These are phyloP conservation scores for Meiosimyza decipiens DNA, from an alignment of 2,888 invertebrate species.

Conservation along the genomic window DNA sequence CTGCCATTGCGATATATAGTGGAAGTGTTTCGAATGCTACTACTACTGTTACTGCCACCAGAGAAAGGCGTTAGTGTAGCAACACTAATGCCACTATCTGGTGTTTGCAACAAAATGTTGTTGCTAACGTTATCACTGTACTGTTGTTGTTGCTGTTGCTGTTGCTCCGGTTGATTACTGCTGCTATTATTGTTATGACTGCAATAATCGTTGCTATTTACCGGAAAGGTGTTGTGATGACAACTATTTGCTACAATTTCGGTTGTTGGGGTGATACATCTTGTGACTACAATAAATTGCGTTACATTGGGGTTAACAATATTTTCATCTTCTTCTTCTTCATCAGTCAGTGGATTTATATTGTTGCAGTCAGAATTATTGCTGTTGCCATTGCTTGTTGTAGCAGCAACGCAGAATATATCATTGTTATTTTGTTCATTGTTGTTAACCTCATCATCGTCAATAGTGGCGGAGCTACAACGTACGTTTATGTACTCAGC, in stretches of 20 bases:
- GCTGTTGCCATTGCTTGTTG: constrained; percentile 20
- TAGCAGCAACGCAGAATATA: constrained; percentile 27
- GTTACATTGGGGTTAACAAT: too few relatives aligned
- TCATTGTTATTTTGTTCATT: constrained; percentile 46
- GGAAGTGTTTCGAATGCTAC: constrained; percentile 29
- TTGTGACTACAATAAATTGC: constrained; percentile 25
- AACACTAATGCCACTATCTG: constrained; percentile 58
- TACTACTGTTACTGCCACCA: constrained; percentile 34
- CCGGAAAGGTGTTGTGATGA: constrained; percentile 34
- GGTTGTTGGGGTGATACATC: constrained; percentile 9
- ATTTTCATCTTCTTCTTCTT: constrained; percentile 5
- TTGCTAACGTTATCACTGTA: constrained; percentile 18
- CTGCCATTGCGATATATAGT: constrained; percentile 24
- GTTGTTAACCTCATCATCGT: constrained; percentile 44
- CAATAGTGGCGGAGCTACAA: constrained; percentile 24
- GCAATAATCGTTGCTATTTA: constrained; percentile 18
- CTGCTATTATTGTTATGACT: background rate
- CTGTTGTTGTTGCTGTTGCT: background rate
- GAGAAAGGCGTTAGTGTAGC: constrained; percentile 44
- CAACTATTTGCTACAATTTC: background rate
- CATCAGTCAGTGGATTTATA: constrained; percentile 35
- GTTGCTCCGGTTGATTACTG: background rate
- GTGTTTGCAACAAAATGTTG: constrained; percentile 46
- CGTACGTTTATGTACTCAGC: constrained; percentile 41
- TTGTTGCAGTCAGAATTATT: constrained; percentile 32